Percentiles rank a stretch among this genome's conserved stretches.
phyloP scores from a whole-genome alignment of 2,797 vertebrate species.

The Rhinichthys osculus region DNA sequence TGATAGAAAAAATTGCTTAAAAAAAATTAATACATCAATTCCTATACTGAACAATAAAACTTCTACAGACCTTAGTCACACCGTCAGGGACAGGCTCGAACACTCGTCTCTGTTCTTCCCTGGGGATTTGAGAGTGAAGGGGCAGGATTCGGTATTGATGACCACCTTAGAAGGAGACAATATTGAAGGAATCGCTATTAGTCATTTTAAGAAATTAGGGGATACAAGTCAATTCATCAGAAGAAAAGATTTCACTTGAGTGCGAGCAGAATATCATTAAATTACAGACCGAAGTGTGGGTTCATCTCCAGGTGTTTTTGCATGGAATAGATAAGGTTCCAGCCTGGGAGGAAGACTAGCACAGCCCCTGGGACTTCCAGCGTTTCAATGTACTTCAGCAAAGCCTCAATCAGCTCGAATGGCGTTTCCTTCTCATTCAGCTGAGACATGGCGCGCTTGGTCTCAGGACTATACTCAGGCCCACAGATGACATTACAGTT shows the following conservation, averaged over 20 bases:
- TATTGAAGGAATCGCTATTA: background rate
- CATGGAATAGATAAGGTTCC: conserved; percentile 96
- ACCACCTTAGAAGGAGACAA: conserved; percentile 75
- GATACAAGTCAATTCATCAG: background rate
- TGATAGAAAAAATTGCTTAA: background rate
- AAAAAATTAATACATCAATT: background rate
- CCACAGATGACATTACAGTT: conserved; percentile 92
- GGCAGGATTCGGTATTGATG: conserved; percentile 87
- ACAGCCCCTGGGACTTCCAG: conserved; percentile 89
- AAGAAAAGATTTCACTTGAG: background rate
- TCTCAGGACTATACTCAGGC: conserved; percentile 86
- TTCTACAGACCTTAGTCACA: conserved; percentile 84
- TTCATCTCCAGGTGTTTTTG: conserved; percentile 94
- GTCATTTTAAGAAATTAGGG: background rate
- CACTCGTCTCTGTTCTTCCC: conserved; percentile 92
- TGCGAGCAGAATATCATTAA: background rate
- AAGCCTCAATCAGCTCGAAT: conserved; percentile 93
- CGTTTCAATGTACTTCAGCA: conserved; percentile 91
- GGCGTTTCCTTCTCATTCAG: conserved; percentile 93
- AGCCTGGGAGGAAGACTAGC: conserved; percentile 93
- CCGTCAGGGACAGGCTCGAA: conserved; percentile 88
- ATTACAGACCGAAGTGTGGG: conserved; percentile 87
- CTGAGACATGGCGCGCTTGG: conserved; percentile 87
- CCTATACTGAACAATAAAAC: background rate
- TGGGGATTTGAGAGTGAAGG: conserved; percentile 94